A percentile compares a stretch with the other conserved stretches of the same genome.
Conservation (phyloP, 2,888 invertebrate genomes). For the Tinea pellionella region DNA sequence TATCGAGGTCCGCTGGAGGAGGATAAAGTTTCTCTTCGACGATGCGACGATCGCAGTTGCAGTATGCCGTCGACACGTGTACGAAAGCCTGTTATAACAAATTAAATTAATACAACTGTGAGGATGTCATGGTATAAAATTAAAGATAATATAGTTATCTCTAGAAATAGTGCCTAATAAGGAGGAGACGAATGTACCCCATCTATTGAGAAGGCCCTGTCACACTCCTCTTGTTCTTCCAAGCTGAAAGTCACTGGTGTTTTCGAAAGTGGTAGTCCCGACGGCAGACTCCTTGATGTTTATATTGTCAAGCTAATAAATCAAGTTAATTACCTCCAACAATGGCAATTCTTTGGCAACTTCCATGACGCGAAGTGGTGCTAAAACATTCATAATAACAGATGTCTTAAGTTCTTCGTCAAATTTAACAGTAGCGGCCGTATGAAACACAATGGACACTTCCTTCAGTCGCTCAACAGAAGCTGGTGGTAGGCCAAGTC, state of each 20-base stretch:
- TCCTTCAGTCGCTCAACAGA: constrained; percentile 63
- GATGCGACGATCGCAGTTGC: constrained; percentile 77
- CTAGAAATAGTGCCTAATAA: too few species aligned
- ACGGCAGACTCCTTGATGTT: too few species aligned
- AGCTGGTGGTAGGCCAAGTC: constrained; percentile 65
- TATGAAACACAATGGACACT: constrained; percentile 83
- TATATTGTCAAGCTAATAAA: not conserved
- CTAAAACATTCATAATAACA: constrained; percentile 81
- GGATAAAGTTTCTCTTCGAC: constrained; percentile 84
- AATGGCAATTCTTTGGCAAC: constrained; percentile 77
- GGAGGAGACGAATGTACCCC: too few species aligned
- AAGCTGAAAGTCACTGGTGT: too few species aligned
- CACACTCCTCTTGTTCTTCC: too few species aligned
- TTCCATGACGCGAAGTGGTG: constrained; percentile 76
- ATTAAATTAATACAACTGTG: not conserved
- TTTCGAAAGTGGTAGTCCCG: too few species aligned
- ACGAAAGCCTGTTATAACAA: constrained; percentile 68
- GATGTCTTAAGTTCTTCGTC: constrained; percentile 80
- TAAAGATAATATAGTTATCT: too few species aligned
- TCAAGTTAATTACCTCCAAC: constrained; percentile 64
- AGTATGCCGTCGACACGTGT: constrained; percentile 90
- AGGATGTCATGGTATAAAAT: too few species aligned
- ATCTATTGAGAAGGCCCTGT: too few species aligned
- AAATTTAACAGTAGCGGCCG: constrained; percentile 85
- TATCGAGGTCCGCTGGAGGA: constrained; percentile 70